These are phyloP conservation scores for Valencia hispanica DNA, from an alignment of 2,797 vertebrate species.

Conservation along the genomic window DNA sequence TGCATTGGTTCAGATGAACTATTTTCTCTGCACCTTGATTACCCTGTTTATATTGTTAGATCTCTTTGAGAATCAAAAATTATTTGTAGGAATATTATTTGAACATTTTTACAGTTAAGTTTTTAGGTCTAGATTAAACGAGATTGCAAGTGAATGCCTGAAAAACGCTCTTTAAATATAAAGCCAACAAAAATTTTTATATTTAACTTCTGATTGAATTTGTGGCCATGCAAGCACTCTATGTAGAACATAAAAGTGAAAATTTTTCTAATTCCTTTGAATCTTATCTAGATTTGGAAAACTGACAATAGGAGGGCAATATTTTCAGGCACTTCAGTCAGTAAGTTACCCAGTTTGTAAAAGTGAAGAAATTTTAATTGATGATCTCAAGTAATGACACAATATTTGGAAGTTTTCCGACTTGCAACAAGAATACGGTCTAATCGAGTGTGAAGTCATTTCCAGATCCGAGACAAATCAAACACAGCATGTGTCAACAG, in stretches of 20 bases:
- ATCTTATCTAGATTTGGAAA: too few relatives aligned
- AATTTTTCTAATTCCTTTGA: too few relatives aligned
- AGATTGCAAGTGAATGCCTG: not conserved
- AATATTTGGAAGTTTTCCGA: too few relatives aligned
- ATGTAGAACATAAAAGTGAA: too few relatives aligned
- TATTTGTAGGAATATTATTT: not conserved
- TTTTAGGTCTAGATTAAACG: not conserved
- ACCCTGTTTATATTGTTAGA: not conserved
- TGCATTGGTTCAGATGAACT: slow-evolving; percentile 12
- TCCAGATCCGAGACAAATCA: not conserved
- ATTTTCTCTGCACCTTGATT: not conserved
- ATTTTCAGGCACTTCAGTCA: too few relatives aligned
- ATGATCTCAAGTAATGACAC: not conserved
- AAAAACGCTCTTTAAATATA: too few relatives aligned
- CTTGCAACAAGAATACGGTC: not conserved
- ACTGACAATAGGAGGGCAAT: too few relatives aligned
- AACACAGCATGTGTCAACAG: not conserved
- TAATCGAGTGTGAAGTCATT: not conserved
- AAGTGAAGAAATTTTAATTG: not conserved
- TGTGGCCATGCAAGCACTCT: too few relatives aligned
- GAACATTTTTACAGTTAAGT: not conserved
- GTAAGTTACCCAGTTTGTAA: not conserved
- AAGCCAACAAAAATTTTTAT: too few relatives aligned
- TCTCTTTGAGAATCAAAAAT: too few relatives aligned
- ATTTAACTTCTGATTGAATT: too few relatives aligned